These are phyloP conservation scores for Lycodopsis pacificus DNA, from an alignment of 2,797 vertebrate species.

Conservation along the genomic window DNA sequence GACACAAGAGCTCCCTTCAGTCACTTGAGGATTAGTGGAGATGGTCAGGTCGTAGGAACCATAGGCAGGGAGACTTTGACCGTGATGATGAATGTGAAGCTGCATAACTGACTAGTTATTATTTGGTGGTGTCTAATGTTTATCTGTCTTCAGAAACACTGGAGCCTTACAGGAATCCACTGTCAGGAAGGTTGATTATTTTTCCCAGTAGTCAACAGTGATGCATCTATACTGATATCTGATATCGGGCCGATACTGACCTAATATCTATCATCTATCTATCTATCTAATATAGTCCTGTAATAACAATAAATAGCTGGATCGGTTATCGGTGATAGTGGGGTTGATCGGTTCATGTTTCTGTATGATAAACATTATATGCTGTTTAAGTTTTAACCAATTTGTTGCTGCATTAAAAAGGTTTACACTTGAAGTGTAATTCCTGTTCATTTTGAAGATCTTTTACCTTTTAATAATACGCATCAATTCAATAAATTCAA, in stretches of 20 bases:
- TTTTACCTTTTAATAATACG: too few relatives aligned
- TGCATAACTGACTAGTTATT: constrained; percentile 8
- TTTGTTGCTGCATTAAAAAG: too few relatives aligned
- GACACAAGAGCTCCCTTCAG: background rate
- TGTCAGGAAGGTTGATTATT: background rate
- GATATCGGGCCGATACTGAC: too few relatives aligned
- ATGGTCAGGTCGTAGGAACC: background rate
- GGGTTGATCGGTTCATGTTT: too few relatives aligned
- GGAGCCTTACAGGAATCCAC: background rate
- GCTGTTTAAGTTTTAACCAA: too few relatives aligned
- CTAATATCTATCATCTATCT: too few relatives aligned
- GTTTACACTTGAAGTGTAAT: background rate
- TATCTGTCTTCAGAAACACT: constrained; percentile 3
- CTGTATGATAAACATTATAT: too few relatives aligned
- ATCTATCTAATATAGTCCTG: too few relatives aligned
- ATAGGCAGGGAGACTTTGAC: constrained; percentile 16
- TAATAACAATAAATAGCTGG: too few relatives aligned
- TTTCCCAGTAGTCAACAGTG: background rate
- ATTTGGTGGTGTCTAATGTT: constrained; percentile 22
- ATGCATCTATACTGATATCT: background rate
- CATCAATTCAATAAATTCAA: too few relatives aligned
- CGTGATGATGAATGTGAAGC: constrained; percentile 47
- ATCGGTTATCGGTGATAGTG: too few relatives aligned
- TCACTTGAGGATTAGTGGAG: background rate
- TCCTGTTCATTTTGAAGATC: too few relatives aligned